Base-by-base conservation (phyloP, 2,113 vertebrate genomes). In the Pomatostomus ruficeps region DNA sequence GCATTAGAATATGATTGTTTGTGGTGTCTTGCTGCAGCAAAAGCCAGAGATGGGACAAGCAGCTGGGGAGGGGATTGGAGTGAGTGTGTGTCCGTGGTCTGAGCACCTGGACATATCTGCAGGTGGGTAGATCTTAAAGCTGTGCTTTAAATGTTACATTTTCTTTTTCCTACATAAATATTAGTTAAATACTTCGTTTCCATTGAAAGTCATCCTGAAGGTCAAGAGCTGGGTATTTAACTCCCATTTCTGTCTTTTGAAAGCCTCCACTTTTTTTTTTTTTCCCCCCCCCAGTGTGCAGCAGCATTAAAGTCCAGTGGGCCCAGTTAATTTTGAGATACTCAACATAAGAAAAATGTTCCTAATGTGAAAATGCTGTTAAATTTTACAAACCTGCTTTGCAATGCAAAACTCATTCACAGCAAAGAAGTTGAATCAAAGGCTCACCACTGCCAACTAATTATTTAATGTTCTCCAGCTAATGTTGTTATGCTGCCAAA, bases 391-490 rank as follows among this genome's bases (percentile, higher is more conserved):
- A 88, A 78, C 67, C 59, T 95, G 71, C 89, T 93, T 71, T 95
- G 82, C 74, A 88, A 79, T 93, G 87, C 89, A 95, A 85, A 93
- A 88, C 29, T 91, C 24, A 5, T 93, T 92, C 83, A 89, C 54
- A 77, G 81, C 35, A 65, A 79, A 93, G 58, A 58, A 65, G 54
- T 70, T 88, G 73, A 95, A 72, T 87, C 66, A 82, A 85, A 94
- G 23, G 26, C 78, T 95, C 23, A 61, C 58, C 22, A 21, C 51
- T 65, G 88, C 70, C 62, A 91, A 62, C 49, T 85, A 40, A 84
- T 95, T 87, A 93, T 91, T 95, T 91, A 81, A 89, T 89, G 72
- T 95, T 89, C 55, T 87, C 66, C 33, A 91, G 84, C 61, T 89
- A 75, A 93, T 79, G 63, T 49, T 70, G 55, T 85, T 93, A 62